These are phyloP conservation scores for Rhagoletis zephyria DNA, from an alignment of 1,140 invertebrate species.

Conservation along the genomic window DNA sequence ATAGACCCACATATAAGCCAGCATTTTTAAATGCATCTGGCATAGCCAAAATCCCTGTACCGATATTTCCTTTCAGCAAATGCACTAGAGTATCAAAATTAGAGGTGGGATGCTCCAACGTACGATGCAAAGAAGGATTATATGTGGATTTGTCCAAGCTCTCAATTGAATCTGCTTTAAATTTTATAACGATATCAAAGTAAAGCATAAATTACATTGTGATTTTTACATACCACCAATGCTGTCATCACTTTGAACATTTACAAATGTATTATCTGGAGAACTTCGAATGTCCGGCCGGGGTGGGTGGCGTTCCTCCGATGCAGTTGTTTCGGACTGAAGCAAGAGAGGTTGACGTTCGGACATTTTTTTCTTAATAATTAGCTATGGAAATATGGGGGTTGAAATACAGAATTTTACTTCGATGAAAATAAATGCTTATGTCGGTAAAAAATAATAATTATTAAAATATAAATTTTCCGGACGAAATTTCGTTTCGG, in stretches of 20 bases:
- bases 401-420: no score
- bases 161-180: constrained; percentile 45
- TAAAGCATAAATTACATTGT: not conserved
- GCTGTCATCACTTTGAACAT: constrained; percentile 71
- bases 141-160: constrained; percentile 70
- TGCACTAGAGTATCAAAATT: constrained; percentile 87
- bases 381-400: constrained; percentile 23
- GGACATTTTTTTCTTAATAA: constrained; percentile 70
- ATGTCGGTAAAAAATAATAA: no score
- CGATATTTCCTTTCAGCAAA: constrained; percentile 87
- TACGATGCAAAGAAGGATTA: constrained; percentile 79
- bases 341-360: constrained; percentile 74
- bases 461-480: constrained; percentile 12
- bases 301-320: constrained; percentile 60
- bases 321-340: constrained; percentile 59
- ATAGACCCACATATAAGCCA: constrained; percentile 81
- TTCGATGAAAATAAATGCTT: no score
- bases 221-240: constrained; percentile 62
- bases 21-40: constrained; percentile 88
- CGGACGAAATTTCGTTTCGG: not conserved
- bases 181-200: not conserved
- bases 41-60: constrained; percentile 89
- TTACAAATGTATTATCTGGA: constrained; percentile 72
- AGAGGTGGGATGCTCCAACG: constrained; percentile 83
- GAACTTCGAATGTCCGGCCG: constrained; percentile 68